Percentiles rank a stretch among this genome's conserved stretches.
Conservation (phyloP, 35 echinoderm and acorn worm species). For the Heliocidaris tuberculata region DNA sequence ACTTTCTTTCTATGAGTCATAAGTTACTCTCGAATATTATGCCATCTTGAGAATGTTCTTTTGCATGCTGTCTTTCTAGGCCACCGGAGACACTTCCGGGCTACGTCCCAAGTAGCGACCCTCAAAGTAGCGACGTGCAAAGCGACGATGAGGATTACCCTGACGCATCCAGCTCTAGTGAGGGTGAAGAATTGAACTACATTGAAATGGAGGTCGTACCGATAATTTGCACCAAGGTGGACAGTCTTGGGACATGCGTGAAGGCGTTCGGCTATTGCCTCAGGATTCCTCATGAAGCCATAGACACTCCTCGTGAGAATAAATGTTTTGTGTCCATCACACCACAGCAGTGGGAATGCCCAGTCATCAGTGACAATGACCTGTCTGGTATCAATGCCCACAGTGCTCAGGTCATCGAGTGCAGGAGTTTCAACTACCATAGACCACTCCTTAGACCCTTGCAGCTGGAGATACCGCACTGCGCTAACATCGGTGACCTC, state of each 20-base stretch:
- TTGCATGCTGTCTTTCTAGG: background rate
- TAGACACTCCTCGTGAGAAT: background rate
- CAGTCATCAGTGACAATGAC: background rate
- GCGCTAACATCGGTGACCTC: slow-evolving; percentile 56
- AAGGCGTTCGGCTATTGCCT: slow-evolving; percentile 30
- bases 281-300: background rate
- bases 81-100: background rate
- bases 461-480: slow-evolving; percentile 66
- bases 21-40: background rate
- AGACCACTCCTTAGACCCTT: slow-evolving; percentile 42
- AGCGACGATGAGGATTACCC: background rate
- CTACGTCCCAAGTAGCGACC: background rate
- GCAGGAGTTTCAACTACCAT: slow-evolving; percentile 43
- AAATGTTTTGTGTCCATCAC: slow-evolving; percentile 40
- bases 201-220: slow-evolving; percentile 10
- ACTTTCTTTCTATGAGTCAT: background rate
- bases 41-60: background rate
- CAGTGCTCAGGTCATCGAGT: slow-evolving; percentile 10
- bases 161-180: slow-evolving; percentile 9
- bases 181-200: background rate
- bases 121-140: background rate
- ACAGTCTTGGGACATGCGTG: background rate
- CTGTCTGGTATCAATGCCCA: background rate
- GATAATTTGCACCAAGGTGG: slow-evolving; percentile 2
- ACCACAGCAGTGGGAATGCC: background rate